phyloP scores from a whole-genome alignment of 1,140 invertebrate genomes.

The Pachypeltis micranthus region DNA sequence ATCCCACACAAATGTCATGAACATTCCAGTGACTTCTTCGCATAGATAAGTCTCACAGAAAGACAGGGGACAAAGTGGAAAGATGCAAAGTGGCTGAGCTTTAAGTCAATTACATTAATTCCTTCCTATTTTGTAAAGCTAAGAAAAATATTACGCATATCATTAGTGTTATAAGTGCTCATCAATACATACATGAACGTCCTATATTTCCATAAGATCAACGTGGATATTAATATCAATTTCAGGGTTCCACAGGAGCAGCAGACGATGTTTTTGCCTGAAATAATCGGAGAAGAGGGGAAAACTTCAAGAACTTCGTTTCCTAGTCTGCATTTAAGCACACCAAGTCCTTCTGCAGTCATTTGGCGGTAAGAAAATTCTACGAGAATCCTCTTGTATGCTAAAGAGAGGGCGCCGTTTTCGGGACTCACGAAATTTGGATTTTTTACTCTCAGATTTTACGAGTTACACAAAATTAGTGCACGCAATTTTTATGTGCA shows the following conservation, averaged over 20 bases:
- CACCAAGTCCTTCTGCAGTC: slow-evolving; percentile 22
- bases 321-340: slow-evolving; percentile 3
- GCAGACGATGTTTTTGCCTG: slow-evolving; percentile 46
- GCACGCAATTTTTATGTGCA: not conserved
- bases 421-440: not conserved
- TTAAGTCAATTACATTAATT: too few species aligned
- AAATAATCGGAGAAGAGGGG: slow-evolving; percentile 46
- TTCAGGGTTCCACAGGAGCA: slow-evolving; percentile 48
- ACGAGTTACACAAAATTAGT: not conserved
- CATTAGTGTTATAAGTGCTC: too few species aligned
- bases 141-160: too few species aligned
- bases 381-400: not conserved
- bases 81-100: too few species aligned
- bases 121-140: too few species aligned
- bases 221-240: too few species aligned
- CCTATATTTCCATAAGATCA: too few species aligned
- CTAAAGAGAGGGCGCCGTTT: not conserved
- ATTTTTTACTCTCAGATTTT: not conserved
- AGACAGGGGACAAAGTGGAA: too few species aligned
- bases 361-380: slow-evolving; percentile 27
- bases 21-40: too few species aligned
- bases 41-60: too few species aligned
- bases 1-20: too few species aligned
- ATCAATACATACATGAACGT: too few species aligned
- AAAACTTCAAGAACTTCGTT: slow-evolving; percentile 32